Evolutionary conservation across 2,888 invertebrate species (phyloP), one percentile per base, ranked within the genome.

Genomic region (Melipona beecheii): DNA sequence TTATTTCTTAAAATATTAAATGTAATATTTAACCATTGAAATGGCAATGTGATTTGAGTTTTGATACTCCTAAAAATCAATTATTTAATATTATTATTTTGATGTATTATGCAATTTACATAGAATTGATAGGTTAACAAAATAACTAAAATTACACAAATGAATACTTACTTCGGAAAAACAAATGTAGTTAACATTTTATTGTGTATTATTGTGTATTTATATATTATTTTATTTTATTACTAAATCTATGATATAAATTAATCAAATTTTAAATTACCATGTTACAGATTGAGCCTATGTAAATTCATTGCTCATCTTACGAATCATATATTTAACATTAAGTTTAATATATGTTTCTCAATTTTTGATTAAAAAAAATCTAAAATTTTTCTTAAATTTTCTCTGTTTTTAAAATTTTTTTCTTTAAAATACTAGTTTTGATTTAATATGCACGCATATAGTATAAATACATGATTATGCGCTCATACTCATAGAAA

Each of bases 1-100:
- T 54, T 79, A 15, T 68, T 79, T 27, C 75, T 83, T n/a, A 85
- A 17, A n/a, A 79, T 79, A 27, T 81, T 85, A 2, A 83, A 36
- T 15, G 85, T 85, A 21, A 87, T 72, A 49, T 85, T 87, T 54
- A 90, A 62, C 77, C 88, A 83, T 24, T 88, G 89, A 31, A 72
- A 56, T 24, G 81, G 81, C 4, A 86, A 72, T 69, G 54, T 58
- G 73, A 82, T 82, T 65, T 80, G 85, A 15, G 80, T 72, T 64
- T 65, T 82, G 71, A 78, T 83, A 69, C 72, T 76, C 75, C 91
- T 91, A 75, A 54, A 87, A 88, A 75, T 75, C 49, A 31, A 56
- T 60, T 60, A 60, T 60, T 17, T 60, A 60, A 60, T 60, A 60
- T 60, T 27, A 60, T 19, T 60, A 27, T 24, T 60, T 60, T 60